Percentiles rank a stretch among this genome's conserved stretches.
These are phyloP conservation scores for Parnassius orleans DNA, from an alignment of 2,888 invertebrate genomes.

Conservation along the genomic window DNA sequence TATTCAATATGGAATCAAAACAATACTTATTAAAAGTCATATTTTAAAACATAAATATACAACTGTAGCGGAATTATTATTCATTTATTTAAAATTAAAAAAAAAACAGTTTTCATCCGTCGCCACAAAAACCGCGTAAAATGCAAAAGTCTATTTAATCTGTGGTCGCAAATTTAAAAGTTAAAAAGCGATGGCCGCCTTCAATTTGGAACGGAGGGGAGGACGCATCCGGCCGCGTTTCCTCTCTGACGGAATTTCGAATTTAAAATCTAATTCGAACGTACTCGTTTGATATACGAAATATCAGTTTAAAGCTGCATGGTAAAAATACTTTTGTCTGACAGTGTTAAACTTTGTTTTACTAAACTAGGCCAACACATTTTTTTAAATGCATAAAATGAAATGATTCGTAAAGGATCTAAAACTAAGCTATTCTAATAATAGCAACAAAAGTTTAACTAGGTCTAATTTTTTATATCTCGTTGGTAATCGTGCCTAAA, in stretches of 20 bases:
- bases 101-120: neutral
- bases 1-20: too few species aligned
- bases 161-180: slow-evolving; percentile 32
- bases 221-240: slow-evolving; percentile 57
- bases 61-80: too few species aligned
- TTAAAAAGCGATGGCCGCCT: slow-evolving; percentile 37
- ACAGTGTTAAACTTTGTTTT: too few species aligned
- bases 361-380: too few species aligned
- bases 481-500: slow-evolving; percentile 8
- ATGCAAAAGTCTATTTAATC: slow-evolving; percentile 15
- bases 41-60: too few species aligned
- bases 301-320: slow-evolving; percentile 26
- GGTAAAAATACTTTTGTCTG: neutral
- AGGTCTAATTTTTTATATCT: neutral
- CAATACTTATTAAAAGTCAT: too few species aligned
- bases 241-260: slow-evolving; percentile 41
- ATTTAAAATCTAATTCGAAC: slow-evolving; percentile 47
- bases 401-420: too few species aligned
- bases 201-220: slow-evolving; percentile 29
- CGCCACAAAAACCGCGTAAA: slow-evolving; percentile 4
- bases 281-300: slow-evolving; percentile 49
- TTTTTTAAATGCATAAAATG: too few species aligned
- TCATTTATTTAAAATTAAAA: neutral
- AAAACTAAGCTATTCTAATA: neutral
- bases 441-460: neutral